phyloP scores from a whole-genome alignment of 2,797 vertebrate genomes.

The Tinamus major region DNA sequence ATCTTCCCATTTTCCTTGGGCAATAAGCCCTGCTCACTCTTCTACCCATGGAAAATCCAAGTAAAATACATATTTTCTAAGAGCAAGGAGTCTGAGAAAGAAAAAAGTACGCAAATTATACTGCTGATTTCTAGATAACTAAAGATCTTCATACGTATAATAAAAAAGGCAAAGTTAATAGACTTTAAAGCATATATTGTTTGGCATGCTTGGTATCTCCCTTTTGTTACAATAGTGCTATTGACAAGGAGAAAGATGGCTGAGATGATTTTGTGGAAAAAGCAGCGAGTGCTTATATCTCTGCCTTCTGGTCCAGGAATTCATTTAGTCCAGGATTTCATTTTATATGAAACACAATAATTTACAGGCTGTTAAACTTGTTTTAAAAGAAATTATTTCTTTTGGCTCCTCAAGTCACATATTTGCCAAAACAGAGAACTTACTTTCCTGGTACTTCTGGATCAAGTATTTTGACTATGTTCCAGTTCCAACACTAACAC shows the following conservation, averaged over 20 bases:
- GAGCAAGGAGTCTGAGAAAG: not conserved
- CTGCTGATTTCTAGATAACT: not conserved
- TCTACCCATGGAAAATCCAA: not conserved
- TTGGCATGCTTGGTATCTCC: not conserved
- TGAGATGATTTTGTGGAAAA: not conserved
- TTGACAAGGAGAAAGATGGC: not conserved
- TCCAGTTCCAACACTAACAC: not conserved
- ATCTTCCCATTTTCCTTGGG: not conserved
- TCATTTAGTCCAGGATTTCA: too few species aligned
- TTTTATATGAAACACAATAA: not conserved
- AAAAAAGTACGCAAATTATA: not conserved
- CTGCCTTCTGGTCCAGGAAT: not conserved
- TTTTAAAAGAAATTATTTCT: not conserved
- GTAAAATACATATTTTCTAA: not conserved
- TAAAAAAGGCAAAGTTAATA: not conserved
- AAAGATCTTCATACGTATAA: not conserved
- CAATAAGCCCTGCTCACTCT: not conserved
- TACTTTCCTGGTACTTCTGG: not conserved
- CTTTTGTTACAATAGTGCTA: fast-evolving
- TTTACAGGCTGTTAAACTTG: not conserved
- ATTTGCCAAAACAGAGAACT: not conserved
- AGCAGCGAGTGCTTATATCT: not conserved
- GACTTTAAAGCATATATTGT: not conserved
- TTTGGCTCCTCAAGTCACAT: not conserved
- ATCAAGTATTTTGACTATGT: not conserved